Evolutionary conservation across 2,888 invertebrate species (phyloP).

Genomic region (Prosopocoilus inquinatus): DNA sequence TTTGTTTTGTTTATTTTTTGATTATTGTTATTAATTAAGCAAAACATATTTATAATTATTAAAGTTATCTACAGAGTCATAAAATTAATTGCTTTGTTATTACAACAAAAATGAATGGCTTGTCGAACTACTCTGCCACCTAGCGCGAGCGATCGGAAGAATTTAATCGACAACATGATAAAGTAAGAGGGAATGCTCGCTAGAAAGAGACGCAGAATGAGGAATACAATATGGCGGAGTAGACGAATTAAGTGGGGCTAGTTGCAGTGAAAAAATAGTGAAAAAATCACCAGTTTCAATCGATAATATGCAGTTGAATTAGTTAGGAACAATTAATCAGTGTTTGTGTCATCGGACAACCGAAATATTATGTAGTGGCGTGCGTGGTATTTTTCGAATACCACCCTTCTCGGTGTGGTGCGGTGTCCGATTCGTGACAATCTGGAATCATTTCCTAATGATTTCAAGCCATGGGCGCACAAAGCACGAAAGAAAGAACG

Average conservation of each 20-base stretch:
- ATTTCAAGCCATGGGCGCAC: conserved; percentile 78
- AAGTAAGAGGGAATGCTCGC: conserved; percentile 5
- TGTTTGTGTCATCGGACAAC: conserved; percentile 25
- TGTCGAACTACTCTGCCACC: conserved; percentile 2
- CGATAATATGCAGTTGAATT: conserved; percentile 34
- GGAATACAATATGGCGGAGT: conserved; percentile 43
- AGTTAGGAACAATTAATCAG: conserved; percentile 21
- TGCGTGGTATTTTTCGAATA: conserved; percentile 30
- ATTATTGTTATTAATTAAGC: too few species aligned
- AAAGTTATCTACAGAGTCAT: too few species aligned
- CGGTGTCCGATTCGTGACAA: conserved; percentile 42
- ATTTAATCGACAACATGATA: conserved; percentile 57
- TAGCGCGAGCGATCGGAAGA: conserved; percentile 35
- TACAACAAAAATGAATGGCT: too few species aligned
- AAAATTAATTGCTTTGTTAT: too few species aligned
- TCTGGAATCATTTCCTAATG: conserved; percentile 48
- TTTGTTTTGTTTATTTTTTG: too few species aligned
- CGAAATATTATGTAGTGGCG: conserved; percentile 35
- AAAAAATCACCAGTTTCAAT: conserved; percentile 36
- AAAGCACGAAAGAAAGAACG: conserved; percentile 89
- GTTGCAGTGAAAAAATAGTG: conserved; percentile 37
- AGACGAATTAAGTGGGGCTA: conserved; percentile 47
- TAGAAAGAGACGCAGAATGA: conserved; percentile 16
- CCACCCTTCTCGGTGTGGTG: conserved; percentile 44
- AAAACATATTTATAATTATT: too few species aligned